Evolutionary conservation across 2,113 vertebrate species (phyloP).

Genomic region (Cinclus mexicanus): DNA sequence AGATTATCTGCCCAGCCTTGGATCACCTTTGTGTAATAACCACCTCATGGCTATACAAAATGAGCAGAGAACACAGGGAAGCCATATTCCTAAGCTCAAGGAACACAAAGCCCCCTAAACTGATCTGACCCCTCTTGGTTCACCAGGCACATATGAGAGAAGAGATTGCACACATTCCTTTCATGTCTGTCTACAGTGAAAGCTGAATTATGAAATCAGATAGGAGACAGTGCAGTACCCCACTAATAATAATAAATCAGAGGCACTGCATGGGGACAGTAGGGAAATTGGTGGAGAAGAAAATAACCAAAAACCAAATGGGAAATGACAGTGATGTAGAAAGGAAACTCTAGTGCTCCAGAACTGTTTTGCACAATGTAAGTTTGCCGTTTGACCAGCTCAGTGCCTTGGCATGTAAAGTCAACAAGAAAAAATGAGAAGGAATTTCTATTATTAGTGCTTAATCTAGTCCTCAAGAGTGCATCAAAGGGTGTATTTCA

Average conservation of each 20-base stretch:
- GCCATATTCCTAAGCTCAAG: neutral
- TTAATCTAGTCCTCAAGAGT: neutral
- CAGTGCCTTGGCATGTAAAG: neutral
- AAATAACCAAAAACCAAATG: neutral
- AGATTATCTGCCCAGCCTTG: neutral
- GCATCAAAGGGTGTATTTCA: neutral
- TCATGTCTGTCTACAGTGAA: accelerated
- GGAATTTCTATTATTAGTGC: neutral
- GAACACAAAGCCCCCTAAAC: neutral
- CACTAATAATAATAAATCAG: neutral
- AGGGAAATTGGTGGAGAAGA: neutral
- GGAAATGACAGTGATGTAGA: neutral
- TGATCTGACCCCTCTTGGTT: neutral
- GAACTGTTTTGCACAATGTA: neutral
- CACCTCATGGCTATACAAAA: neutral
- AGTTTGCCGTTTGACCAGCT: neutral
- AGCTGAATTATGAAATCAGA: neutral
- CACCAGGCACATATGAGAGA: neutral
- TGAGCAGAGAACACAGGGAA: neutral
- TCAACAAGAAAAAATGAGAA: neutral
- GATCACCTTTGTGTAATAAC: neutral
- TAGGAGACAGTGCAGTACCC: neutral
- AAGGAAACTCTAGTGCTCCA: neutral
- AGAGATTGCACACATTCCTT: neutral
- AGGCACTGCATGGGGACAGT: accelerated